Base-by-base conservation (phyloP, 2,113 vertebrate genomes). In the Tragelaphus scriptus region DNA sequence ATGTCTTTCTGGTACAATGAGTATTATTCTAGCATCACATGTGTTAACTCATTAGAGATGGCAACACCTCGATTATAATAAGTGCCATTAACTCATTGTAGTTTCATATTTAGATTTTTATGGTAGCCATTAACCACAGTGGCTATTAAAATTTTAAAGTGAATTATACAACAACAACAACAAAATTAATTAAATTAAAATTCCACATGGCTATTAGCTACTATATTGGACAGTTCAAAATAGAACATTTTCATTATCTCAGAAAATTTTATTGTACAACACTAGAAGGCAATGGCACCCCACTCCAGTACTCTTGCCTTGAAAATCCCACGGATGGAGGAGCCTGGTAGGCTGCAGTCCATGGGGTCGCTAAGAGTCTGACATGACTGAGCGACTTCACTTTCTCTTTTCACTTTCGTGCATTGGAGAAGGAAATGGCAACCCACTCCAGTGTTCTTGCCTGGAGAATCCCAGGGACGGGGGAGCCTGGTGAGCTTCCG, bases 1-100 rank as follows among this genome's bases (percentile, higher is more conserved):
- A 25, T 94, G 44, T 88, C 16, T 92, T 97, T 97, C 79, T 89
- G 59, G 77, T 89, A 91, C 30, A 95, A 6, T 91, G 92, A 56
- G 25, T 75, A 56, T 63, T 95, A 82, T 88, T 97, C 93, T 85
- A 89, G 32, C 61, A 90, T 49, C 14, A n/a, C 88, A 26, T 59
- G 5, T 91, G 23, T 79, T 93, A 94, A 95, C 19, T 94, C 49
- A 32, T 82, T 94, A 93, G n/a, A 56, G 65, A 84, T 91, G 61
- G 55, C 51, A 95, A 11, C 56, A 89, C 81, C 55, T 93, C 47
- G 23, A 56, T 96, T 93, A 49, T 71, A 89, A 79, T 63, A 89
- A 94, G 44, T 90, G 14, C 28, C 79, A 56, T 56, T 94, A 79
- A 61, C 32, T 68, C 19, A 25, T 14, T 79, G 4, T 93, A 59